Percentiles rank a stretch among this genome's conserved stretches.
These are phyloP conservation scores for Uloborus plumipes DNA, from an alignment of 2,888 invertebrate genomes.

Conservation along the genomic window DNA sequence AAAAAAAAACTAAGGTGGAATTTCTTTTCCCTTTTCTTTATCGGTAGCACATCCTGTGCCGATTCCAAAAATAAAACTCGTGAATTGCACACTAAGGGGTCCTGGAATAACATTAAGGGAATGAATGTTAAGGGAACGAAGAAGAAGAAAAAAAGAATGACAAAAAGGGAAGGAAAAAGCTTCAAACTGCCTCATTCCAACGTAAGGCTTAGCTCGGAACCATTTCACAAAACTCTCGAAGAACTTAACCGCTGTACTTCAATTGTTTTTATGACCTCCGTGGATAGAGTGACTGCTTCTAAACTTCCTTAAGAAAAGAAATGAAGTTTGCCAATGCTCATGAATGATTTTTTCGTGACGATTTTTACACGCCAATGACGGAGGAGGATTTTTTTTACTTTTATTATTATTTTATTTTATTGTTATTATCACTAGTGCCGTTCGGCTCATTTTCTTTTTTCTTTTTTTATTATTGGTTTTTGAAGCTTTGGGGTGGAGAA, in stretches of 20 bases:
- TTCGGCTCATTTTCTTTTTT: slow-evolving; percentile 21
- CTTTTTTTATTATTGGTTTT: slow-evolving; percentile 28
- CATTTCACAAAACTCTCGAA: slow-evolving; percentile 50
- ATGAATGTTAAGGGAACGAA: background rate
- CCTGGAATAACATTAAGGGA: slow-evolving; percentile 52
- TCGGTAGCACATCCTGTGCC: slow-evolving; percentile 12
- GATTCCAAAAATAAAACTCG: slow-evolving; percentile 61
- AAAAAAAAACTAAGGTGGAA: slow-evolving; percentile 5
- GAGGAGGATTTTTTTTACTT: slow-evolving; percentile 23
- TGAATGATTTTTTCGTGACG: slow-evolving; percentile 63
- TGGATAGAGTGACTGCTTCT: slow-evolving; percentile 32
- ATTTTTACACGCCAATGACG: slow-evolving; percentile 42
- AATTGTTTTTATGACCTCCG: slow-evolving; percentile 60
- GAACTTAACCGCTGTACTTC: slow-evolving; percentile 26
- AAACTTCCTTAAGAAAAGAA: slow-evolving; percentile 49
- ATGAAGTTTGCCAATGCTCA: slow-evolving; percentile 51
- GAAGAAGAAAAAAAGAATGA: background rate
- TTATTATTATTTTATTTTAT: slow-evolving; percentile 52
- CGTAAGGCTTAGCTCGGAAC: slow-evolving; percentile 34
- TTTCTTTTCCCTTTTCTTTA: slow-evolving; percentile 24
- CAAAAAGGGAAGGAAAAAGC: slow-evolving; percentile 30
- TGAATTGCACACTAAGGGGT: slow-evolving; percentile 55
- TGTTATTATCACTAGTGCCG: slow-evolving; percentile 57
- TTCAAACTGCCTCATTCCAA: slow-evolving; percentile 22
- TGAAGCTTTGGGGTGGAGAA: slow-evolving; percentile 19